Conservation (phyloP, 2,888 invertebrate species). For the Rhopalosiphum nymphaeae region DNA sequence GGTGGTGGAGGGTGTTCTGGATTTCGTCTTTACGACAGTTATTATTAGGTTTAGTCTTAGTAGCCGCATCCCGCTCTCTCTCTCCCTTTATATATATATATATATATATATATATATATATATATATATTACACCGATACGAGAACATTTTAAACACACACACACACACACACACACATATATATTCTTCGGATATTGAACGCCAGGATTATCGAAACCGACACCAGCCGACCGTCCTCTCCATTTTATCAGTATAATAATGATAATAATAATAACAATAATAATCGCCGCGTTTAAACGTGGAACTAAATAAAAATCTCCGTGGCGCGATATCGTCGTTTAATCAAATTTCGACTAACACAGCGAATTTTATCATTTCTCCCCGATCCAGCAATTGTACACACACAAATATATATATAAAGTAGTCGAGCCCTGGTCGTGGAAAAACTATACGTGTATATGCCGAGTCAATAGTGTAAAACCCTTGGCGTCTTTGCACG, state of each 20-base stretch:
- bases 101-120: background rate
- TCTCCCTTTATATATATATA: too few species aligned
- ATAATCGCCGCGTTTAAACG: constrained; percentile 3
- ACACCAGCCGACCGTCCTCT: background rate
- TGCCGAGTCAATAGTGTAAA: constrained; percentile 59
- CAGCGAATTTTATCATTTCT: constrained; percentile 25
- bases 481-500: constrained; percentile 49
- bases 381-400: background rate
- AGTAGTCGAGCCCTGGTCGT: background rate
- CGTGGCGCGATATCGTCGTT: constrained; percentile 44
- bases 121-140: background rate
- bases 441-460: constrained; percentile 53
- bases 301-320: constrained; percentile 47
- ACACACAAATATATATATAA: background rate
- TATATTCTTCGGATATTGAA: constrained; percentile 40
- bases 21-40: constrained; percentile 63
- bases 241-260: background rate
- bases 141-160: background rate
- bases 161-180: background rate
- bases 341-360: constrained; percentile 37
- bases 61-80: background rate
- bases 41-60: constrained; percentile 57
- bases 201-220: constrained; percentile 50
- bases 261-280: background rate
- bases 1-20: background rate